Percentiles rank a stretch among this genome's conserved stretches.
Evolutionary conservation across 1,140 invertebrate genomes (phyloP).

Genomic region (Trichonephila clavata): DNA sequence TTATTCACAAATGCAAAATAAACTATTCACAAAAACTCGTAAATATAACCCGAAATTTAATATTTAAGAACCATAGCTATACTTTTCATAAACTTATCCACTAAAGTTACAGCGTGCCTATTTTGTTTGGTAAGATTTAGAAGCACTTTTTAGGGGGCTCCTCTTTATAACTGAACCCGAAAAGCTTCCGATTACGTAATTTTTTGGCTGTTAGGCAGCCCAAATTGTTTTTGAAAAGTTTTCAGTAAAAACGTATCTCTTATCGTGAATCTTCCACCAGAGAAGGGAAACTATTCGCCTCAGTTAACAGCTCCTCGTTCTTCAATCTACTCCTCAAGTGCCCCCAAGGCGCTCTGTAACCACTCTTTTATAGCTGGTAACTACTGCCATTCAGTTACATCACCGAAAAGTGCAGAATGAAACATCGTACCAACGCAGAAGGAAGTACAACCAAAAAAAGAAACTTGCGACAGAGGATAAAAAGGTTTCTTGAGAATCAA

Average conservation of each 20-base stretch:
- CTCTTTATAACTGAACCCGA: not conserved
- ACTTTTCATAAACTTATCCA: not conserved
- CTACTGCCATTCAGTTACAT: not conserved
- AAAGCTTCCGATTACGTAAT: conserved; percentile 21
- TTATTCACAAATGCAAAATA: no score
- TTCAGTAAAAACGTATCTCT: conserved; percentile 8
- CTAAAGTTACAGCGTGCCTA: not conserved
- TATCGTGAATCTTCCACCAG: not conserved
- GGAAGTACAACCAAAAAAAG: not conserved
- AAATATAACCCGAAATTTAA: not conserved
- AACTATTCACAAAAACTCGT: no score
- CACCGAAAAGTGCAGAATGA: not conserved
- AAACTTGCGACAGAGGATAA: no score
- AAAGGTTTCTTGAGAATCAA: no score
- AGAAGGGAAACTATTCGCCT: not conserved
- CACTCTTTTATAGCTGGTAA: conserved; percentile 10
- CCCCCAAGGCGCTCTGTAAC: not conserved
- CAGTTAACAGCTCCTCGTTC: conserved; percentile 1
- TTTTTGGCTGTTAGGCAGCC: conserved; percentile 18
- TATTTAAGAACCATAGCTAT: not conserved
- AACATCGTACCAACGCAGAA: not conserved
- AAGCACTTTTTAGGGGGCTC: not conserved
- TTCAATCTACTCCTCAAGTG: not conserved
- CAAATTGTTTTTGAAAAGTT: conserved; percentile 38
- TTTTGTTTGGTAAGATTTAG: not conserved